Conservation (phyloP, 2,113 vertebrate genomes). For the Phocoena phocoena region DNA sequence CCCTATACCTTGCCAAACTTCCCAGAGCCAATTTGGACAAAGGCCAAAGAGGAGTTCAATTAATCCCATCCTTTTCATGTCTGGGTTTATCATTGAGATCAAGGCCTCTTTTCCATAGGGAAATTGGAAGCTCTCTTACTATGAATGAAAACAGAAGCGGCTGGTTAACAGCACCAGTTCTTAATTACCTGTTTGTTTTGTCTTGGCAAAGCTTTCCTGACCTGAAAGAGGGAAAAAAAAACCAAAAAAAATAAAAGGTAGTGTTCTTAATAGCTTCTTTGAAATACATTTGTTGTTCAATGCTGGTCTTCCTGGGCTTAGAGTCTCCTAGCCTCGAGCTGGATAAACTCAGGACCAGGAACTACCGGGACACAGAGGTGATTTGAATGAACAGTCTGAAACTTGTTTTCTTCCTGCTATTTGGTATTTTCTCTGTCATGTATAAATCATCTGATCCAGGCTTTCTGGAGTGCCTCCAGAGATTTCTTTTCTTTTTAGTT, state of each 20-base stretch:
- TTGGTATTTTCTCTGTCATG: not conserved
- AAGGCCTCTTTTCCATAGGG: not conserved
- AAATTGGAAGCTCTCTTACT: not conserved
- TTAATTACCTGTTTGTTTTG: constrained; percentile 8
- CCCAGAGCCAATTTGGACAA: not conserved
- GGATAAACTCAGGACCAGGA: not conserved
- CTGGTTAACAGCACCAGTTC: constrained; percentile 32
- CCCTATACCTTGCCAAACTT: not conserved
- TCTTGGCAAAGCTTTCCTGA: not conserved
- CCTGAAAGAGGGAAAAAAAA: not conserved
- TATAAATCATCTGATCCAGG: not conserved
- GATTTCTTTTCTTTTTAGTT: not conserved
- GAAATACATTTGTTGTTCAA: not conserved
- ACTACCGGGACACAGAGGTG: rapidly evolving
- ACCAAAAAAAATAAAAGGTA: not conserved
- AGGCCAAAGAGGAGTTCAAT: not conserved
- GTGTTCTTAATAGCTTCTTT: not conserved
- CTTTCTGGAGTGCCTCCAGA: not conserved
- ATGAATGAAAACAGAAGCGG: constrained; percentile 29
- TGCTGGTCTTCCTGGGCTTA: not conserved
- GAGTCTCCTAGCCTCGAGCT: not conserved
- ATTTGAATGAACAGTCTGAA: no score
- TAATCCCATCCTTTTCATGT: not conserved
- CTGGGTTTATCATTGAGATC: not conserved
- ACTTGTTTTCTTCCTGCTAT: not conserved